Base-by-base conservation (phyloP, 2,113 vertebrate genomes). In the Callipepla californica region DNA sequence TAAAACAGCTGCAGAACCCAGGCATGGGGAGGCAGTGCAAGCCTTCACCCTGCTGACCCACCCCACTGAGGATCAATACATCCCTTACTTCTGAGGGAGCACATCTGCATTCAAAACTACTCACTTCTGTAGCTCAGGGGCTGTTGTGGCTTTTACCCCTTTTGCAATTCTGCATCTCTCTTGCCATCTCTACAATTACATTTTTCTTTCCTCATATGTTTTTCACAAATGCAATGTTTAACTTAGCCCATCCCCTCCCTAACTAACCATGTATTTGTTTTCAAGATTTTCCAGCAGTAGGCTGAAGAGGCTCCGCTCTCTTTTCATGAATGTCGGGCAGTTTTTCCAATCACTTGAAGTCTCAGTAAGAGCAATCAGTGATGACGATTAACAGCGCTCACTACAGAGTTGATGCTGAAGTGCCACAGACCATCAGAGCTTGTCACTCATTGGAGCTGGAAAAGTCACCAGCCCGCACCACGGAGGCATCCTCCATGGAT, bases 291-390 rank as follows among this genome's bases (percentile, higher is more conserved):
- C 86, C 89, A 88, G 93, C 85, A 87, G 62, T 59, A 89, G 50
- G 73, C 73, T 94, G 89, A 97, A 97, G 92, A 82, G 85, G 84
- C 95, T 94, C 93, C 87, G 83, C 92, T 95, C 88, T 96, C 93
- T 89, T 96, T 94, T 96, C 68, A 36, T 94, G 94, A 96, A 87
- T 20, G 14, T 62, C 7, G 83, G 93, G 85, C 93, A 87, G 93
- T 92, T 92, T 91, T 91, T 95, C 93, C 96, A 97, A 91, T 95
- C 97, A 94, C 87, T 81, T 89, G 91, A 97, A 96, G 90, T 90
- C 95, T 96, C 96, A 84, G 92, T 87, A 74, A 96, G 96, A 96
- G 96, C 96, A 97, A 97, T 98, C 97, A 96, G 94, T 2, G 50
- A 93, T 76, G 90, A 89, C 69, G 78, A 93, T 97, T 96, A 94